Conservation (phyloP, 2,113 vertebrate genomes). For the Trogon melanurus region DNA sequence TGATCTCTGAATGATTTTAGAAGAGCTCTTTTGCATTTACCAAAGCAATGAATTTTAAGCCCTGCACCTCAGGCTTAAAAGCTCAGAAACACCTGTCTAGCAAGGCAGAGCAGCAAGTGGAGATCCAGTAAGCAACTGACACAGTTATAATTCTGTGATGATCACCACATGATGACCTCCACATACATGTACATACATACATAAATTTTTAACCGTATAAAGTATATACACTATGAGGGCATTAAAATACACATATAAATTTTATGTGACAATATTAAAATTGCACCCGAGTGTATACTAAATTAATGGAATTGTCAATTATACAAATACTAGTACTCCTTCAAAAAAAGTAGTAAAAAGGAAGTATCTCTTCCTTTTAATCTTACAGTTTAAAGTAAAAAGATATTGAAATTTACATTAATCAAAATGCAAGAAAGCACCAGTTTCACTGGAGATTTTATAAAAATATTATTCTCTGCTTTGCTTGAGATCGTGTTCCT, state of each 20-base stretch:
- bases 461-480: neutral
- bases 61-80: neutral
- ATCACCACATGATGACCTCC: neutral
- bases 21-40: neutral
- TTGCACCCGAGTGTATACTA: neutral
- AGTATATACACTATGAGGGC: neutral
- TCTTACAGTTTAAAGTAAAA: neutral
- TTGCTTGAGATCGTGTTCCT: constrained; percentile 19
- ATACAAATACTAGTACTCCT: neutral
- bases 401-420: neutral
- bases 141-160: neutral
- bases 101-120: neutral
- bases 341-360: neutral
- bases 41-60: neutral
- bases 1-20: neutral
- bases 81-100: neutral
- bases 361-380: neutral
- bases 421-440: neutral
- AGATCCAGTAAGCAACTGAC: neutral
- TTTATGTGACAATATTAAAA: neutral
- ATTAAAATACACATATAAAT: neutral
- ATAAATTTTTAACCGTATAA: neutral
- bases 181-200: neutral
- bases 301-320: neutral
- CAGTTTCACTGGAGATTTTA: neutral